These are phyloP conservation scores for Venustaconcha ellipsiformis DNA, from an alignment of 1,140 invertebrate genomes.

Conservation along the genomic window DNA sequence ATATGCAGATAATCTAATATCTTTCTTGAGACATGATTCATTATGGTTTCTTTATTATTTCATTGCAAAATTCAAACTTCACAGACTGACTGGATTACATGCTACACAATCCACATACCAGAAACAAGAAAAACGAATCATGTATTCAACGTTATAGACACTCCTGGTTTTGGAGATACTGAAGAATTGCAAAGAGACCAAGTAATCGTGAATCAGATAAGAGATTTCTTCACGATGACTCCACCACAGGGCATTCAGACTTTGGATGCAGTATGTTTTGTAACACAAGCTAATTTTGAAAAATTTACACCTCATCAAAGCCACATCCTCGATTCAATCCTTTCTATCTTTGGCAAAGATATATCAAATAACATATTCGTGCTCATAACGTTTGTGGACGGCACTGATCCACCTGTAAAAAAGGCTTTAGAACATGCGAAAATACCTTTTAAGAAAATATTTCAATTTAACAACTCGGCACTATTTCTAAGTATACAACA, in stretches of 20 bases:
- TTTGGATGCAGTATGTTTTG: conserved; percentile 33
- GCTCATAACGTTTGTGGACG: conserved; percentile 38
- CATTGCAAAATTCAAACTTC: not conserved
- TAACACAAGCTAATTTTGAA: conserved; percentile 10
- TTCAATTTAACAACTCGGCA: conserved; percentile 23
- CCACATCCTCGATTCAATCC: conserved; percentile 38
- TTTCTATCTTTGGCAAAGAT: conserved; percentile 40
- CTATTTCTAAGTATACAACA: conserved; percentile 13
- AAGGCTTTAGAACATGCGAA: conserved; percentile 10
- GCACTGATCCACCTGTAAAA: conserved; percentile 20
- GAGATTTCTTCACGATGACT: conserved; percentile 10
- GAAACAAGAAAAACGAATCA: not conserved
- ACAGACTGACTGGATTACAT: conserved; percentile 31
- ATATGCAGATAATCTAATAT: too few species aligned
- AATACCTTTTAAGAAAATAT: conserved; percentile 24
- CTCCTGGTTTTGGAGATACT: conserved; percentile 30
- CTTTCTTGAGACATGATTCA: too few species aligned
- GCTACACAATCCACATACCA: conserved; percentile 18
- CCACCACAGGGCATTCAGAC: conserved; percentile 12
- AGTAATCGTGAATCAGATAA: conserved; percentile 30
- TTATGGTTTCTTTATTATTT: too few species aligned
- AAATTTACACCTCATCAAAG: conserved; percentile 12
- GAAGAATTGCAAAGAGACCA: conserved; percentile 28
- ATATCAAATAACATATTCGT: conserved; percentile 37
- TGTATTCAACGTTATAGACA: conserved; percentile 18